A percentile compares a stretch with the other conserved stretches of the same genome.
Evolutionary conservation across 2,797 vertebrate species (phyloP).

Genomic region (Acropternis orthonyx): DNA sequence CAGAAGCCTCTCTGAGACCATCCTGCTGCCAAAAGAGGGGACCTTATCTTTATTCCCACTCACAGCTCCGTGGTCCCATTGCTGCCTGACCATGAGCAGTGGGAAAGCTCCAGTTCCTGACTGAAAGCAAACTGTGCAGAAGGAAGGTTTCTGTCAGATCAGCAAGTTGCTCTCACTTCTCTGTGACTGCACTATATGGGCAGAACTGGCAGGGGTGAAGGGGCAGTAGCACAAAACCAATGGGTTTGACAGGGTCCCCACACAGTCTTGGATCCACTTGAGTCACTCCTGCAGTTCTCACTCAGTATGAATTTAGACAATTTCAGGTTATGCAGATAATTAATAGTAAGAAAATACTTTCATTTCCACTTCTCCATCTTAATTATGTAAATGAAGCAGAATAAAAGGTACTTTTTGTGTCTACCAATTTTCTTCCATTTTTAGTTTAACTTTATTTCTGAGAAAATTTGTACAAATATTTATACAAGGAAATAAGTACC

Average conservation of each 20-base stretch:
- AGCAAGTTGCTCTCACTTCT: not conserved
- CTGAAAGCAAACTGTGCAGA: not conserved
- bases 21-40: accelerated
- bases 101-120: not conserved
- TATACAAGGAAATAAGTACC: not conserved
- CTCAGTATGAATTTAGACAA: not conserved
- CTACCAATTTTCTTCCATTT: not conserved
- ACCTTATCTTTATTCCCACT: not conserved
- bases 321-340: not conserved
- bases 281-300: not conserved
- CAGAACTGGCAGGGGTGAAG: not conserved
- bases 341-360: not conserved
- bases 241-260: not conserved
- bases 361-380: not conserved
- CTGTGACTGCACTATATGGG: not conserved
- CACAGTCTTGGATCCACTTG: not conserved
- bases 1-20: not conserved
- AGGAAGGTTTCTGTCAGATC: not conserved
- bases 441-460: not conserved
- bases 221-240: not conserved
- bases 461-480: not conserved
- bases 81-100: not conserved
- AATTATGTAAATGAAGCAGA: not conserved
- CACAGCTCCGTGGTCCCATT: not conserved
- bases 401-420: not conserved